phyloP scores from a whole-genome alignment of 2,797 vertebrate species.

The Pelodytes ibericus region DNA sequence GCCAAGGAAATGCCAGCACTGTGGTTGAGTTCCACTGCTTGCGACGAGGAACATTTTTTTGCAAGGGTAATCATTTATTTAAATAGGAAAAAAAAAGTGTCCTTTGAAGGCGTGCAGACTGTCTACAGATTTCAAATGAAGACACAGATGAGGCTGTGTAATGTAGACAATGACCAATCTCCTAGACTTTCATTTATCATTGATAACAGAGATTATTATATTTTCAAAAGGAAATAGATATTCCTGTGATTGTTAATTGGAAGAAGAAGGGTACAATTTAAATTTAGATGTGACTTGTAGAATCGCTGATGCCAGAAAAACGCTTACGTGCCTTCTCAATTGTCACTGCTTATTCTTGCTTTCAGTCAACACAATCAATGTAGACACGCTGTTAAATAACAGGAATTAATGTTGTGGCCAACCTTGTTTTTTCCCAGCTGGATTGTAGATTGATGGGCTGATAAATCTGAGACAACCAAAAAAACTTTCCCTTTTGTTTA shows the following conservation, averaged over 20 bases:
- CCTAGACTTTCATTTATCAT: conserved; percentile 36
- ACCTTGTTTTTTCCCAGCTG: conserved; percentile 38
- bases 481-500: conserved; percentile 23
- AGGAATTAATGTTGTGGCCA: conserved; percentile 58
- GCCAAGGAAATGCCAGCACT: conserved; percentile 51
- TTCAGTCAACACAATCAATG: conserved; percentile 49
- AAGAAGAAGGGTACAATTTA: conserved; percentile 19
- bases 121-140: conserved; percentile 52
- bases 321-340: conserved; percentile 24
- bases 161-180: conserved; percentile 47
- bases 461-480: conserved; percentile 29
- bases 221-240: conserved; percentile 48
- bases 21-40: conserved; percentile 45
- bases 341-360: conserved; percentile 50
- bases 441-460: conserved; percentile 27
- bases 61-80: conserved; percentile 55
- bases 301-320: conserved; percentile 31
- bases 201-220: conserved; percentile 48
- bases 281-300: conserved; percentile 18
- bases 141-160: conserved; percentile 39
- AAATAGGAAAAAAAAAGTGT: conserved; percentile 52
- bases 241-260: conserved; percentile 51
- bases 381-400: conserved; percentile 55
- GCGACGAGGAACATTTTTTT: conserved; percentile 52
- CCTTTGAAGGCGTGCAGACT: conserved; percentile 46